These are phyloP conservation scores for Troides helena DNA, from an alignment of 2,888 invertebrate genomes.

Conservation along the genomic window DNA sequence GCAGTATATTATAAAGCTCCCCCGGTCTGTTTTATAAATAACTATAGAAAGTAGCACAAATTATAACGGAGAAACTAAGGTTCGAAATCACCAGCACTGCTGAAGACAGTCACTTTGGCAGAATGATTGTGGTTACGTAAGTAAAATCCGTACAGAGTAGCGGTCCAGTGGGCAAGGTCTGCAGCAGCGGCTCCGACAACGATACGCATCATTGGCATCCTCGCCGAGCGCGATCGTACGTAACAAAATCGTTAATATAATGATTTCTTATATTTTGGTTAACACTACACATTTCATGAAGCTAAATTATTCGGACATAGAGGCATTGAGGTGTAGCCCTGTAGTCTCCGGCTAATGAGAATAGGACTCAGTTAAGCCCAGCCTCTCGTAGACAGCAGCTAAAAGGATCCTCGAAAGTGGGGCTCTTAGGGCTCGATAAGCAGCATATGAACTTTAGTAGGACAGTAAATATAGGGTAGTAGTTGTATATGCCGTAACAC, in stretches of 20 bases:
- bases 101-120: conserved; percentile 6
- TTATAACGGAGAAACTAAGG: conserved; percentile 7
- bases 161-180: conserved; percentile 50
- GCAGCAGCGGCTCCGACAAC: conserved; percentile 56
- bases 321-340: too few relatives aligned
- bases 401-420: too few relatives aligned
- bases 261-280: too few relatives aligned
- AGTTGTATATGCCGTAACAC: too few relatives aligned
- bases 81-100: conserved; percentile 1
- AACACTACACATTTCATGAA: too few relatives aligned
- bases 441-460: too few relatives aligned
- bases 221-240: conserved; percentile 65
- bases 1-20: not conserved
- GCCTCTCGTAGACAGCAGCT: too few relatives aligned
- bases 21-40: not conserved
- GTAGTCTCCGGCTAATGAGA: too few relatives aligned
- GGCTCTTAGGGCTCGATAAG: too few relatives aligned
- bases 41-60: conserved; percentile 13
- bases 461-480: too few relatives aligned
- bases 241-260: conserved; percentile 53
- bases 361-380: too few relatives aligned
- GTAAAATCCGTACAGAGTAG: conserved; percentile 44
- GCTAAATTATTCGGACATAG: too few relatives aligned
- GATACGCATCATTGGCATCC: conserved; percentile 68
- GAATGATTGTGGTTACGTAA: conserved; percentile 45